Evolutionary conservation across 2,888 invertebrate genomes (phyloP).

Genomic region (Odontocolon sp.): DNA sequence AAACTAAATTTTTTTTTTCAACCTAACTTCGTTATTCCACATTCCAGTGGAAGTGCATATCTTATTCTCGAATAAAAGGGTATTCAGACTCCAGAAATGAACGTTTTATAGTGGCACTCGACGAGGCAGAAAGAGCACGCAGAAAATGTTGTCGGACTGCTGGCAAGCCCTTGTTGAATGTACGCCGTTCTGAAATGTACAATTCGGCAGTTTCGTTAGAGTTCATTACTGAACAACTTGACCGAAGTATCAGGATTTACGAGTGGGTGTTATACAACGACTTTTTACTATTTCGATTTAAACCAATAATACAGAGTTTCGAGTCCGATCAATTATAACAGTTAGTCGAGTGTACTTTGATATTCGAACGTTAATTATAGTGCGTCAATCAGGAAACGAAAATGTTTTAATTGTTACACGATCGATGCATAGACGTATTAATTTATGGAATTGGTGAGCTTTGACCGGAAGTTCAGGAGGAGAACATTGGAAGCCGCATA

Average conservation of each 20-base stretch:
- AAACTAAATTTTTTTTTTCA: too few species aligned
- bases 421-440: neutral
- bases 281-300: neutral
- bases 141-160: neutral
- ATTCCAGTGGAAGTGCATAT: too few species aligned
- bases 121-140: neutral
- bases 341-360: neutral
- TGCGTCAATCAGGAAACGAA: neutral
- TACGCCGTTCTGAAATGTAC: too few species aligned
- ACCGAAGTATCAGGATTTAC: neutral
- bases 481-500: neutral
- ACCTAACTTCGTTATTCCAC: too few species aligned
- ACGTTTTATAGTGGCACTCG: neutral
- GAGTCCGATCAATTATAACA: slow-evolving; percentile 16
- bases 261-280: neutral
- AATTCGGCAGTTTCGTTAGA: too few species aligned
- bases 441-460: neutral
- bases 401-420: neutral
- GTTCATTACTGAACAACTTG: too few species aligned
- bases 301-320: neutral
- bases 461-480: slow-evolving; percentile 28
- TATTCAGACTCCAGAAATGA: too few species aligned
- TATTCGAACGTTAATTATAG: slow-evolving; percentile 1
- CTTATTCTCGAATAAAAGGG: too few species aligned
- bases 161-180: neutral